Base-by-base conservation (phyloP, 2,888 invertebrate genomes). In the Dryobota labecula region DNA sequence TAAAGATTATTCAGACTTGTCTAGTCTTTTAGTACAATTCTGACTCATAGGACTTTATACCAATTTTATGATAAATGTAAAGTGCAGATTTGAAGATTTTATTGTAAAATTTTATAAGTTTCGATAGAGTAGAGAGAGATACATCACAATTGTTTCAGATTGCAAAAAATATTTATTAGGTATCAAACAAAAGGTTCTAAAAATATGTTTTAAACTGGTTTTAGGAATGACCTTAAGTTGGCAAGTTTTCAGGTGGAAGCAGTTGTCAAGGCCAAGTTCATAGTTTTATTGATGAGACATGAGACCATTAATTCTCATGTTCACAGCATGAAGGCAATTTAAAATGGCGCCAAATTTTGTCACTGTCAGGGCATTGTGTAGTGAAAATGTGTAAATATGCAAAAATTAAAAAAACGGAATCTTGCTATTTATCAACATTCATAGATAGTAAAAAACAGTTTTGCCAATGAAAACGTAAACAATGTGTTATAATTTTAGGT, bases 401-500 rank as follows among this genome's bases (percentile, higher is more conserved):
- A 33, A 49, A 49, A 57, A 24, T 53, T 51, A 15, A n/a, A 27
- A 45, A 38, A 47, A 24, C 24, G 47, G 11, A 27, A 15, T 53
- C 6, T 24, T 47, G 43, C 15, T 13, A 53, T 53, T n/a, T 54
- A 41, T 9, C 11, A 49, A 27, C 8, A 43, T 38, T 9, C 6
- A 2, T 30, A 15, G 7, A 24, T n/a, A n/a, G 47, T 27, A 9
- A 20, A 33, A 36, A 65, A 66, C 27, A 38, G 36, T 43, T 53
- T 13, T 47, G 6, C n/a, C 27, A 54, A 11, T 53, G 2, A 49
- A 58, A 57, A 45, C 41, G 65, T 82, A 69, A 80, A 82, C 67
- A 82, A 65, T 68, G 47, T 63, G 54, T 47, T 47, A 18, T 24
- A 54, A 76, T 78, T 80, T 69, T 82, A 80, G 80, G 80, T 80